These are phyloP conservation scores for Sternarchorhynchus goeldii DNA, from an alignment of 2,797 vertebrate genomes.

Conservation along the genomic window DNA sequence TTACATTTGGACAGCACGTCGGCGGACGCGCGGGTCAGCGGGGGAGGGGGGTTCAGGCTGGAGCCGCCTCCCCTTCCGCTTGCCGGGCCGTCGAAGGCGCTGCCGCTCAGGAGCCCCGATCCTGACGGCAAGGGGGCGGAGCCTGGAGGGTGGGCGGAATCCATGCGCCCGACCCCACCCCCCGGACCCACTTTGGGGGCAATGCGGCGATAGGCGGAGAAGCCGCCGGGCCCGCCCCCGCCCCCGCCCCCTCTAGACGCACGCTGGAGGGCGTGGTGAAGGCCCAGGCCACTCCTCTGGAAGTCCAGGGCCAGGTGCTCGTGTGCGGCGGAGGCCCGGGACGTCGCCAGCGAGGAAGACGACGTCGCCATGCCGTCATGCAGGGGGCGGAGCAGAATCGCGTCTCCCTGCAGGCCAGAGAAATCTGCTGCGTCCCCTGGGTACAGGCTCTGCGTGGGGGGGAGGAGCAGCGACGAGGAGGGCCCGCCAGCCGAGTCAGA, in stretches of 20 bases:
- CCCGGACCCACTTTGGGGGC: slow-evolving; percentile 84
- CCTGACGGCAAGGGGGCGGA: slow-evolving; percentile 73
- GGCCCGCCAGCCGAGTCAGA: slow-evolving; percentile 72
- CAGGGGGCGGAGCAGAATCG: slow-evolving; percentile 85
- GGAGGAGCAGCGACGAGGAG: slow-evolving; percentile 72
- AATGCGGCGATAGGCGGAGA: slow-evolving; percentile 90
- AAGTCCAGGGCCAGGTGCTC: slow-evolving; percentile 92
- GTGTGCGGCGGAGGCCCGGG: slow-evolving; percentile 62
- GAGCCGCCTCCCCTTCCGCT: slow-evolving; percentile 6
- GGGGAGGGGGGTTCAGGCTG: slow-evolving; percentile 76
- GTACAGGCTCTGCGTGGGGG: slow-evolving; percentile 60
- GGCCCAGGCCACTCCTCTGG: slow-evolving; percentile 84
- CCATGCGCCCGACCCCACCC: slow-evolving; percentile 72
- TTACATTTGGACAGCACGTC: slow-evolving; percentile 98
- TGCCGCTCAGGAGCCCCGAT: slow-evolving; percentile 82
- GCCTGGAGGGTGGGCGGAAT: slow-evolving; percentile 80
- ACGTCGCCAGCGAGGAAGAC: slow-evolving; percentile 53
- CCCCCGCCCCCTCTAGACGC: slow-evolving; percentile 70
- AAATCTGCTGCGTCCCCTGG: slow-evolving; percentile 74
- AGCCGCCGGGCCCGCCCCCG: slow-evolving; percentile 68
- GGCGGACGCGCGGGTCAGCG: slow-evolving; percentile 91
- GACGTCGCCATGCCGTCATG: slow-evolving; percentile 83
- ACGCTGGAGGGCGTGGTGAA: slow-evolving; percentile 83
- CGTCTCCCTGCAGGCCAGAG: slow-evolving; percentile 79
- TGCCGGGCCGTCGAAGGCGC: slow-evolving; percentile 66